phyloP scores from a whole-genome alignment of 1,140 invertebrate genomes.

The silkworm (Bombyx mori) region DNA sequence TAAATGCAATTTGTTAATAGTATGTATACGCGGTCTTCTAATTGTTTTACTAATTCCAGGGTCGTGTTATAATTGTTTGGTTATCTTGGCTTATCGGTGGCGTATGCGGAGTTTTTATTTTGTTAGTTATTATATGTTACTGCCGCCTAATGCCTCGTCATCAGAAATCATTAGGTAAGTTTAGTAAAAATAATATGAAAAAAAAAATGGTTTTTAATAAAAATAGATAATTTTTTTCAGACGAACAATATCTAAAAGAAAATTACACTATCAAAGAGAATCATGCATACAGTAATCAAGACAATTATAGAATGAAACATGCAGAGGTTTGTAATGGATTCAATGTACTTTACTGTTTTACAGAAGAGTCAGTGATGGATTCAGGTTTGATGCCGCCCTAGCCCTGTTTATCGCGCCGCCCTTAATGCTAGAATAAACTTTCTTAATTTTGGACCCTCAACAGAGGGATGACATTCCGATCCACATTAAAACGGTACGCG shows the following conservation, averaged over 20 bases:
- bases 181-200: neutral
- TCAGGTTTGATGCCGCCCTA: too few species aligned
- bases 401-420: too few species aligned
- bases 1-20: conserved; percentile 14
- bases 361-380: too few species aligned
- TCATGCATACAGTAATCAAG: conserved; percentile 48
- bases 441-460: too few species aligned
- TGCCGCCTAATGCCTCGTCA: conserved; percentile 71
- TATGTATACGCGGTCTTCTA: conserved; percentile 10
- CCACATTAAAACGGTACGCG: too few species aligned
- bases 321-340: conserved; percentile 37
- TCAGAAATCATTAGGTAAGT: conserved; percentile 66
- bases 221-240: conserved; percentile 27
- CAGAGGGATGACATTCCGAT: too few species aligned
- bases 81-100: conserved; percentile 70
- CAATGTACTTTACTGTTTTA: too few species aligned
- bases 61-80: conserved; percentile 69
- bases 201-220: neutral
- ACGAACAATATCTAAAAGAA: conserved; percentile 62
- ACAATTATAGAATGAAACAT: conserved; percentile 51
- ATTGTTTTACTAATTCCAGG: conserved; percentile 35
- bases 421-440: too few species aligned
- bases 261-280: conserved; percentile 56
- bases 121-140: conserved; percentile 69
- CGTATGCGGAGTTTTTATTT: conserved; percentile 65